Base-by-base conservation (phyloP, 2,113 vertebrate species). In the Pangasianodon hypophthalmus region DNA sequence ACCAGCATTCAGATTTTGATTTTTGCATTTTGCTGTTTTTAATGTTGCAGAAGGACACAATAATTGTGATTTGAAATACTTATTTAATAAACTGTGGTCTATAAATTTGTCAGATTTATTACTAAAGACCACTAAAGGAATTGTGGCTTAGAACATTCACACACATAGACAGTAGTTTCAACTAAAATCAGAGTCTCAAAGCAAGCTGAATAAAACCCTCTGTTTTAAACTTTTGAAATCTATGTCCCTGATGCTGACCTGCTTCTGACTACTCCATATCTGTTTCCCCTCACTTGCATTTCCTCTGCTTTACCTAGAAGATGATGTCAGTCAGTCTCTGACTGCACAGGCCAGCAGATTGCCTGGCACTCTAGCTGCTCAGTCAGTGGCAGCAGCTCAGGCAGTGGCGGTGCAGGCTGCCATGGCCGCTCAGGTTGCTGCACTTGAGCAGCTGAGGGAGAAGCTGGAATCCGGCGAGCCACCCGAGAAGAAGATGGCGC, bases 381-480 rank as follows among this genome's bases (percentile, higher is more conserved):
- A 98, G 92, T 95, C 98, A 0, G 96, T 97, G 89, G 97, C 96
- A 29, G 97, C 97, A 0, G 97, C 97, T 1, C 98, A 98, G 93
- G 98, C 97, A 0, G 97, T 94, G 0, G 97, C 96, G 0, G 96
- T 96, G 50, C 97, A 98, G 91, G 97, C 97, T 0, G 96, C 97
- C 0, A 96, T 97, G 7, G 97, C 96, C 0, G 98, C 98, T 0
- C 98, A 99, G 93, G 96, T 97, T 0, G 98, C 96, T 0, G 98
- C 97, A 0, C 94, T 99, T 95, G 98, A 99, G 93, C 98, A 99
- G 91, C 97, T 99, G 56, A 94, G 98, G 93, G 98, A 99, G 94
- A 99, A 98, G 92, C 95, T 99, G 94, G 98, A 99, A 92, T 95
- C 97, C 0, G 97, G 98, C 0, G 98, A 98, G 91, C 98, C 98